These are phyloP conservation scores for Paelopatides confundens DNA, from an alignment of 53 echinoderm and acorn worm genomes.

Conservation along the genomic window DNA sequence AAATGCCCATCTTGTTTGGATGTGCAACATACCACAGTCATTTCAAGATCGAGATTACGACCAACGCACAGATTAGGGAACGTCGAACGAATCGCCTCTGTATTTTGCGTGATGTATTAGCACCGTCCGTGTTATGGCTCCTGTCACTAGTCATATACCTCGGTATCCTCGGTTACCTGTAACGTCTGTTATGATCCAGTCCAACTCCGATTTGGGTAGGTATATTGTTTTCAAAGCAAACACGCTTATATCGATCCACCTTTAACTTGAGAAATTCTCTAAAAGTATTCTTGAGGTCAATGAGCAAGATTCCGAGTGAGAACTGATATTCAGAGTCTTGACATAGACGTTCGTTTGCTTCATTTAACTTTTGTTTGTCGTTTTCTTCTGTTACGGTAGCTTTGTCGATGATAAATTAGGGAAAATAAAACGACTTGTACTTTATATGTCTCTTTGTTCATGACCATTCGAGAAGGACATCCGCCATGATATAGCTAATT, in stretches of 20 bases:
- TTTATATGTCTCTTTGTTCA: not conserved
- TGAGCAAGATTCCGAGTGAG: not conserved
- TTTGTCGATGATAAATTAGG: slow-evolving; percentile 19
- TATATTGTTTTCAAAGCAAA: slow-evolving; percentile 30
- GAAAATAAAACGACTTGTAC: not conserved
- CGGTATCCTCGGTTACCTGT: not conserved
- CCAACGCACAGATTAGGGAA: not conserved
- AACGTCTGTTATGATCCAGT: slow-evolving; percentile 5
- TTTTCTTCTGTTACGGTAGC: slow-evolving; percentile 9
- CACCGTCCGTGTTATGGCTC: slow-evolving; percentile 4
- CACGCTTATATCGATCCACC: slow-evolving; percentile 1
- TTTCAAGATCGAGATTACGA: not conserved
- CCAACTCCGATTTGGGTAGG: not conserved
- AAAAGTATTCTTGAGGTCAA: slow-evolving; percentile 31
- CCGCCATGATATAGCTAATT: not conserved
- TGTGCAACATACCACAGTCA: slow-evolving; percentile 12
- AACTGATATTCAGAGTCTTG: not conserved
- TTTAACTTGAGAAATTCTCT: not conserved
- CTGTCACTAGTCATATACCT: not conserved
- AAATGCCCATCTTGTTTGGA: slow-evolving; percentile 17
- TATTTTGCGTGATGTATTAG: slow-evolving; percentile 8
- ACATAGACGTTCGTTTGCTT: not conserved
- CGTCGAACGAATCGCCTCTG: not conserved
- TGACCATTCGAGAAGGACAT: not conserved
- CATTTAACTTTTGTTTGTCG: slow-evolving; percentile 29